A percentile compares a stretch with the other conserved stretches of the same genome.
These are phyloP conservation scores for Neosalanx taihuensis DNA, from an alignment of 2,797 vertebrate species.

Conservation along the genomic window DNA sequence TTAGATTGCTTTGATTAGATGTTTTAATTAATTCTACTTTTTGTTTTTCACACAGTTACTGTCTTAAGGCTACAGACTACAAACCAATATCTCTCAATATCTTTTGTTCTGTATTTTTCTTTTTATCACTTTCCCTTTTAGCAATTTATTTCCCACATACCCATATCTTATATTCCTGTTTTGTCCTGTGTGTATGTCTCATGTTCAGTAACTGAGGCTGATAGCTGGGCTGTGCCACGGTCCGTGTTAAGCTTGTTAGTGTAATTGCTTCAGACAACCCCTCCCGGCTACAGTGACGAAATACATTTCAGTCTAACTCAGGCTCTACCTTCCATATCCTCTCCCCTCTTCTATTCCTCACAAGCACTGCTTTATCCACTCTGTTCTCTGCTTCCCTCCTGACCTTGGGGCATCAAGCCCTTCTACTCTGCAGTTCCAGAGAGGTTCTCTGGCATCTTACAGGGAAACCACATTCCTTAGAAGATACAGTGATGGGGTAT, in stretches of 20 bases:
- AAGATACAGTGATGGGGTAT: background rate
- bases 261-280: constrained; percentile 57
- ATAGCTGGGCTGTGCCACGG: constrained; percentile 16
- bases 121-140: background rate
- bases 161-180: background rate
- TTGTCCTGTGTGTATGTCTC: background rate
- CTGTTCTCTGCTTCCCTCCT: constrained; percentile 8
- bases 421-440: constrained; percentile 6
- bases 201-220: background rate
- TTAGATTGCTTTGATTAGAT: too few species aligned
- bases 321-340: constrained; percentile 10
- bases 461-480: background rate
- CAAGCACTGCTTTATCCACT: constrained; percentile 1
- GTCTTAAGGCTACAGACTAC: too few species aligned
- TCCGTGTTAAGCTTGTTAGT: constrained; percentile 57
- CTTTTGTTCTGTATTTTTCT: background rate
- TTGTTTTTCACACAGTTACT: too few species aligned
- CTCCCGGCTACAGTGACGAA: constrained; percentile 38
- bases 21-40: too few species aligned
- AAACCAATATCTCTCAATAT: too few species aligned
- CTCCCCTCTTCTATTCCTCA: background rate
- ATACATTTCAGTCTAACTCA: constrained; percentile 33
- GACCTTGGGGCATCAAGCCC: constrained; percentile 11
- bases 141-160: constrained; percentile 25
- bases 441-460: constrained; percentile 1